These are phyloP conservation scores for Pterostichus niger DNA, from an alignment of 2,888 invertebrate genomes.

Conservation along the genomic window DNA sequence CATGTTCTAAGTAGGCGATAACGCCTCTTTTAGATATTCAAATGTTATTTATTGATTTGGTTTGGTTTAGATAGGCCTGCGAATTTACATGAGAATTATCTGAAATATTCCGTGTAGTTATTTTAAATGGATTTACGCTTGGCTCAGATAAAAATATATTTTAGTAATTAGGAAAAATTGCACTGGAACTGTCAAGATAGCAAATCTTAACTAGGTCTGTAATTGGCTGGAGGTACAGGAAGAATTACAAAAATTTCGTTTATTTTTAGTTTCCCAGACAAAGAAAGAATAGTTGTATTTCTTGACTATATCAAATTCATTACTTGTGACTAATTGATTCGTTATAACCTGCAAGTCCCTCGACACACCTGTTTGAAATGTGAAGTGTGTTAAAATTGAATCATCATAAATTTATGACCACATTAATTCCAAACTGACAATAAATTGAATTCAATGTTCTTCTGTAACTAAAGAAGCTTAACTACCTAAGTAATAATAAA, in stretches of 20 bases:
- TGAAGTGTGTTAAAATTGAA: slow-evolving; percentile 1
- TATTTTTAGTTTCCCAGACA: too few species aligned
- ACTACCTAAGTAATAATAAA: too few species aligned
- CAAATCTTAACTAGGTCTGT: too few species aligned
- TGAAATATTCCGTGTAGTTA: background rate
- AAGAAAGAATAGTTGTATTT: background rate
- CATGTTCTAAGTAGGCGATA: slow-evolving; percentile 24
- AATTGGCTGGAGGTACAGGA: too few species aligned
- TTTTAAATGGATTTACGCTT: background rate
- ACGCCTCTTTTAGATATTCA: slow-evolving; percentile 21
- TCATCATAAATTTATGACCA: background rate
- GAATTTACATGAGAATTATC: background rate
- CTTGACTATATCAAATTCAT: background rate
- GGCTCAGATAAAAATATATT: background rate
- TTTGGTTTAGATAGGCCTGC: background rate
- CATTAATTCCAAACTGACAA: too few species aligned
- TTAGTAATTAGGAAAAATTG: background rate
- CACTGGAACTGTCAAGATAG: too few species aligned
- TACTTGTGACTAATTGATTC: background rate
- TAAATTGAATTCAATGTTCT: too few species aligned
- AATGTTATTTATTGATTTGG: slow-evolving; percentile 18
- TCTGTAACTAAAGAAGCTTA: too few species aligned
- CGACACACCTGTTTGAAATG: too few species aligned
- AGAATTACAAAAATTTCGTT: too few species aligned
- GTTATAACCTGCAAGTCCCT: background rate